Evolutionary conservation across 2,888 invertebrate species (phyloP), one percentile per base, ranked within the genome.

Genomic region (Isoperla grammatica): DNA sequence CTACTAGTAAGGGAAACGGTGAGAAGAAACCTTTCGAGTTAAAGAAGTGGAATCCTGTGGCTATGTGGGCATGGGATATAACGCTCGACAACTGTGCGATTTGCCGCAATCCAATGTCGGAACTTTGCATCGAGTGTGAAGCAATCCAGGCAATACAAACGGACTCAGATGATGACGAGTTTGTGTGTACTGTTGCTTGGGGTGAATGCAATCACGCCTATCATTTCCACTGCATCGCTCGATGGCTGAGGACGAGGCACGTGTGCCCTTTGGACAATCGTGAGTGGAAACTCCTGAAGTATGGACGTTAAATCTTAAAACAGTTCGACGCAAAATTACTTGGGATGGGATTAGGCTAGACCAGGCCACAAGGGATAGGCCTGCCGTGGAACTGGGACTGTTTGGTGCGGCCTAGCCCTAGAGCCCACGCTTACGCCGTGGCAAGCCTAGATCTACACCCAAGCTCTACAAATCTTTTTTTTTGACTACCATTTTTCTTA

Each of bases 1-100:
- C 91, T 59, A 90, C 92, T 13, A 91, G 91, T 72, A 90, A 90
- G 70, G 83, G 87, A 9, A 91, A 90, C 76, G 91, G 91, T 22
- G 93, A 94, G 69, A 95, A 94, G 75, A 97, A 97, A 74, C 84
- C 97, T 71, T 97, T 97, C 72, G 97, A 97, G 87, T 96, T 97
- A 0, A 96, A 96, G 81, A 97, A 97, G 76, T 83, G 83, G 83
- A 82, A 80, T 73, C 82, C 83, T 45, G 83, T 84, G 2, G 83
- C 83, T 11, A 70, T 84, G 19, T 84, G 83, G 83, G 81, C 83
- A n/a, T 81, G 81, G 79, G 81, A 84, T 69, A 84, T 84, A 69
- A 81, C 82, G 46, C 83, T 83, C 8, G 83, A 83, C 70, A 83
- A 83, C 68, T 83, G 83, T 71, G 83, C 83, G 59, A 83, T 83